Conservation (phyloP, 2,113 vertebrate genomes). For the Limnothrissa miodon region DNA sequence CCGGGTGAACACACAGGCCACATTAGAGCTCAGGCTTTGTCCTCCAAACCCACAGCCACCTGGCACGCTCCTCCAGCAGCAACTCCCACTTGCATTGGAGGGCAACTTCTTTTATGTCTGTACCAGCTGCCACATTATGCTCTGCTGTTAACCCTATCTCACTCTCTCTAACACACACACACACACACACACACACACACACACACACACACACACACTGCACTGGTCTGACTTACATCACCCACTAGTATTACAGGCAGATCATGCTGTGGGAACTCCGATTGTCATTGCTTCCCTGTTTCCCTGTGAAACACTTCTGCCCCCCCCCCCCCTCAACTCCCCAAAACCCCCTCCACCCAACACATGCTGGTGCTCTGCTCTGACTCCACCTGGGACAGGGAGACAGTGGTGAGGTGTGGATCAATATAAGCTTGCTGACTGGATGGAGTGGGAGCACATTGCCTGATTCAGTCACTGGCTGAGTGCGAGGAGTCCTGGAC, state of each 20-base stretch:
- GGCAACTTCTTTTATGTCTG: constrained; percentile 59
- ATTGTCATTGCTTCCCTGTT: not conserved
- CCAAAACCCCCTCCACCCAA: not conserved
- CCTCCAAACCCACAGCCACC: constrained; percentile 63
- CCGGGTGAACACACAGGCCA: constrained; percentile 61
- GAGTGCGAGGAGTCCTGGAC: not conserved
- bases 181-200: not conserved
- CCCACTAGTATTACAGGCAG: constrained; percentile 37
- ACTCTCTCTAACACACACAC: not conserved
- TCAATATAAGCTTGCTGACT: not conserved
- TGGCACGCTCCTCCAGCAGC: constrained; percentile 64
- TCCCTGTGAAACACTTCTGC: not conserved
- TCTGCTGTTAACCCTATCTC: constrained; percentile 58
- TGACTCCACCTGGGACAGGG: not conserved
- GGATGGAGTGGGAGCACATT: not conserved
- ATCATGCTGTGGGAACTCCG: not conserved
- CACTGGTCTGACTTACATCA: constrained; percentile 54
- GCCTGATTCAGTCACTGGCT: not conserved
- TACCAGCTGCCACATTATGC: constrained; percentile 67
- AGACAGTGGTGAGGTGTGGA: not conserved
- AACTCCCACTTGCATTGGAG: constrained; percentile 72
- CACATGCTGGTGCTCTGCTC: not conserved
- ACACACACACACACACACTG: constrained; percentile 7
- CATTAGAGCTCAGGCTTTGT: constrained; percentile 67
- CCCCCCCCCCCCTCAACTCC: not conserved